Base-by-base conservation (phyloP, 2,888 invertebrate species). In the Lasioglossum malachurum region DNA sequence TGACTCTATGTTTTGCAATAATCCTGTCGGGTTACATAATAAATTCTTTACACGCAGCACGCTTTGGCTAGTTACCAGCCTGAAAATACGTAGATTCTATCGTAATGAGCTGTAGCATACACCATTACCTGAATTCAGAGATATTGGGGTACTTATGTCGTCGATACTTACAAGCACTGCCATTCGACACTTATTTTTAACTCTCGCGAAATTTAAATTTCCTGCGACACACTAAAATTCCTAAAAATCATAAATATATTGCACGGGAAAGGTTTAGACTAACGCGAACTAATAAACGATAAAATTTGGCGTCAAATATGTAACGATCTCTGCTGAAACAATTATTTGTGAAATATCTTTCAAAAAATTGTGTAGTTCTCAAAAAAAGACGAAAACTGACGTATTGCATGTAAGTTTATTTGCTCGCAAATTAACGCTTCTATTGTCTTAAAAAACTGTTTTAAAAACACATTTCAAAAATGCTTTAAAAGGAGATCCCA, bases 81-180 rank as follows among this genome's bases (percentile, higher is more conserved):
- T 89, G 88, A 81, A 90, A 92, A 92, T 92, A 91, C 90, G 88
- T 91, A 82, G 89, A 89, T 92, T 90, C 88, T 84, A 89, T 92
- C 91, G 87, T 89, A 91, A 91, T 89, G 89, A 89, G 74, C 75
- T 86, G 89, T 88, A 81, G 75, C 82, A 46, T 78, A 49, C 83
- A 80, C 84, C 86, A 87, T 88, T 82, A 53, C 60, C 46, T 71
- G 71, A 84, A 86, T 88, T 82, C 82, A 76, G 73, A 84, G 84
- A 84, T 84, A 80, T 73, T 72, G 80, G 49, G 75, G 35, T 67
- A 35, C 73, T 35, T 78, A 76, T 83, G 31, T 71, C 71, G 67
- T 53, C 71, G 38, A 35, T 23, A 23, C 27, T 16, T 41, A 23
- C 64, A 8, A 14, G 12, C 41, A n/a, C 75, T 31, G 41, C 27